Conservation (phyloP, 2,113 vertebrate species). For the Sphyrna mokarran region DNA sequence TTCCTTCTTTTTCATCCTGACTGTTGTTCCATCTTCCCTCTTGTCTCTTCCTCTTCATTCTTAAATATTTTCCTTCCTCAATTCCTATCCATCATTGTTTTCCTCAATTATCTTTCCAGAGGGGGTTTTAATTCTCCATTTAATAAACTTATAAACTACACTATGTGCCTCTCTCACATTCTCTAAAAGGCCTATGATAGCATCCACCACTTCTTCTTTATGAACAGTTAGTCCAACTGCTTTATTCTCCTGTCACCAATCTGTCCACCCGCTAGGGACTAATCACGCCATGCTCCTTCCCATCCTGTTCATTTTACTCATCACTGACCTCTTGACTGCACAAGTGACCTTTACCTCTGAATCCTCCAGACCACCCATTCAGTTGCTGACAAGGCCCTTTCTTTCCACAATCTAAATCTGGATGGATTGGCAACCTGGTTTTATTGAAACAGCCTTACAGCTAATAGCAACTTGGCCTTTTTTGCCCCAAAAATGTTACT, state of each 20-base stretch:
- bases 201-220: background rate
- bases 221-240: background rate
- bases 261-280: background rate
- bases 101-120: background rate
- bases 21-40: background rate
- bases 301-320: background rate
- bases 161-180: background rate
- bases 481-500: background rate
- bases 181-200: background rate
- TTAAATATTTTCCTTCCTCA: background rate
- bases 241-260: background rate
- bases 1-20: background rate
- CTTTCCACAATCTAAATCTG: background rate
- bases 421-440: background rate
- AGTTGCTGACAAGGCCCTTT: background rate
- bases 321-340: background rate
- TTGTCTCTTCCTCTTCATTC: background rate
- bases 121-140: background rate
- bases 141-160: background rate
- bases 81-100: background rate
- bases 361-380: background rate
- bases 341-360: background rate
- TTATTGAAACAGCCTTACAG: background rate
- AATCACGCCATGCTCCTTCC: background rate
- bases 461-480: background rate